Base-by-base conservation (phyloP, 2,888 invertebrate genomes). In the Stratiomys singularior region DNA sequence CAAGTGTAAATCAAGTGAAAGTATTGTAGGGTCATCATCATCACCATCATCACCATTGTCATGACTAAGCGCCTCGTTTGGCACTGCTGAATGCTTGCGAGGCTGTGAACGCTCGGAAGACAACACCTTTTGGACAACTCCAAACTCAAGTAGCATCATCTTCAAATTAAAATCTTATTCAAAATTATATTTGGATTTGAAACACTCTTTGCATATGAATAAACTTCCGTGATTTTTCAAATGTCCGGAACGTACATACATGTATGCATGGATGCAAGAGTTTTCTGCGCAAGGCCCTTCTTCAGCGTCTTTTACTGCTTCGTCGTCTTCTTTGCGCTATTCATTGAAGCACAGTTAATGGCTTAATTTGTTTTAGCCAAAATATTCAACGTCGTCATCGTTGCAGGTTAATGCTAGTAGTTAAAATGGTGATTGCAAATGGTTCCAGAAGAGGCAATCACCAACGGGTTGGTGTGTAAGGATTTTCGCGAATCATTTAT, bases 1-100 rank as follows among this genome's bases (percentile, higher is more conserved):
- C 52, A 52, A 52, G 52, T 52, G 52, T 52, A 13, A 52, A 52
- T 52, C 52, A 52, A 52, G 52, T 52, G 52, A 52, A 52, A 52
- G 52, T 52, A 15, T 18, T 52, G 52, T 52, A 52, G 52, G 18
- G 52, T 52, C 52, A n/a, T 13, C 52, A 18, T 13, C 3, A 18
- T 52, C n/a, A 13, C 4, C 52, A 52, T 37, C 37, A 37, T 37
- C 37, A 37, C 37, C 37, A 9, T 37, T 9, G 37, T 37, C 37
- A 37, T 37, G 37, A 37, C 37, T 37, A 37, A 37, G 37, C 37
- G 37, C 37, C 37, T 52, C 52, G 15, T 52, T 52, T 52, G n/a
- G 52, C 52, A 15, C 52, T n/a, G 3, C 15, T 52, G 7, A 52
- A 52, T n/a, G 37, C 9, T 37, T 18, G 52, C 52, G 18, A 13